Evolutionary conservation across 2,797 vertebrate species (phyloP).

Genomic region (Manis crassicaudata): DNA sequence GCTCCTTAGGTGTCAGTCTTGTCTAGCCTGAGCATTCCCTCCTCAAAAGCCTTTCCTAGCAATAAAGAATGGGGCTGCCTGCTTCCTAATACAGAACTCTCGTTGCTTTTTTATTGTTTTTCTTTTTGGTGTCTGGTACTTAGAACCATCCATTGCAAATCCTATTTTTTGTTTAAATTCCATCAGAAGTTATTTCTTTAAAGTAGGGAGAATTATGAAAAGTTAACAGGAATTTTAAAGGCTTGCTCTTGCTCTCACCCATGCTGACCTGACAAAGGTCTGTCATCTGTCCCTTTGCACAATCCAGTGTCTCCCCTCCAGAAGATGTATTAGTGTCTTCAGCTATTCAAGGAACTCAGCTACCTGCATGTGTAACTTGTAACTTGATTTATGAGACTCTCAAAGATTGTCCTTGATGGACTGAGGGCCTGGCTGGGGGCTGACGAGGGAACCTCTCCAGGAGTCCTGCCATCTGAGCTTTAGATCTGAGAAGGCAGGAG

Average conservation of each 20-base stretch:
- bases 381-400: slow-evolving; percentile 84
- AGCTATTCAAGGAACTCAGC: slow-evolving; percentile 85
- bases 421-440: slow-evolving; percentile 33
- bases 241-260: slow-evolving; percentile 35
- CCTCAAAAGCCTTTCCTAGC: background rate
- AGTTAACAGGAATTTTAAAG: slow-evolving; percentile 57
- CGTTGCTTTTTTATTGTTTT: too few relatives aligned
- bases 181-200: slow-evolving; percentile 56
- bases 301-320: slow-evolving; percentile 83
- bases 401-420: slow-evolving; percentile 80
- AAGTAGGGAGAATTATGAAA: slow-evolving; percentile 65
- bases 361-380: slow-evolving; percentile 82
- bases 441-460: background rate
- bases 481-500: background rate
- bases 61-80: background rate
- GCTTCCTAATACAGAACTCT: background rate
- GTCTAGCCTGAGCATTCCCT: background rate
- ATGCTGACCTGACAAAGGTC: slow-evolving; percentile 77
- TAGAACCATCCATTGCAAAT: slow-evolving; percentile 57
- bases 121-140: background rate
- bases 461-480: slow-evolving; percentile 70
- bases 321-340: slow-evolving; percentile 85
- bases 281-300: slow-evolving; percentile 87
- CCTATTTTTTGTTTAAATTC: slow-evolving; percentile 59
- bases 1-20: background rate